Conservation (phyloP, 2,113 vertebrate species). For the Myanophis thanlyinensis region DNA sequence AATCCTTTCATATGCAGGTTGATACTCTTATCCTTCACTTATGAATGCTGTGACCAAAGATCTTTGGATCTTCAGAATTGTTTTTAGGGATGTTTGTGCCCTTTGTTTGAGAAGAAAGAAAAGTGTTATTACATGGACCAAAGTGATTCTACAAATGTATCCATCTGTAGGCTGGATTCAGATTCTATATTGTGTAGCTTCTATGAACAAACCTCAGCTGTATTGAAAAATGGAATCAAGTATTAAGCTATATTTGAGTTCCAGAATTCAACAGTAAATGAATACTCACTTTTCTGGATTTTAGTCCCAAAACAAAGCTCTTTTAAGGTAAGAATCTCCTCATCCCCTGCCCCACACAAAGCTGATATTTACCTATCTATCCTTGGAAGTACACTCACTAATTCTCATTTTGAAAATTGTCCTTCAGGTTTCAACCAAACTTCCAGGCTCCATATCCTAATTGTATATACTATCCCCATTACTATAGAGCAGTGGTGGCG, state of each 20-base stretch:
- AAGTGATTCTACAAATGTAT: background rate
- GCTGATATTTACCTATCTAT: background rate
- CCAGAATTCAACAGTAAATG: background rate
- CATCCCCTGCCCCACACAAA: background rate
- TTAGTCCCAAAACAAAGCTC: background rate
- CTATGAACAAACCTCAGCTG: background rate
- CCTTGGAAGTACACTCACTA: background rate
- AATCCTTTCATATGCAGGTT: slow-evolving; percentile 6
- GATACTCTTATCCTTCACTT: slow-evolving; percentile 48
- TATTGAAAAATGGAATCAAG: background rate
- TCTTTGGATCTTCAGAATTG: slow-evolving; percentile 10
- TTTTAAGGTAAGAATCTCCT: background rate
- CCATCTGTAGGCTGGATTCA: no score
- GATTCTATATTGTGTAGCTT: background rate
- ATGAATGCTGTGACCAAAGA: slow-evolving; percentile 44
- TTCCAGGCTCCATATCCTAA: background rate
- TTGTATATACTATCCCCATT: no score
- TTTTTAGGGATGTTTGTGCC: slow-evolving; percentile 41
- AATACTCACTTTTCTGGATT: background rate
- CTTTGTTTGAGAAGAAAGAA: slow-evolving; percentile 42
- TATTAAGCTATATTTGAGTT: background rate
- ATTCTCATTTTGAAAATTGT: background rate
- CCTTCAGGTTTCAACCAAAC: background rate
- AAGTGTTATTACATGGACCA: slow-evolving; percentile 8
- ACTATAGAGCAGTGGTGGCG: no score